Conservation (phyloP, 2,797 vertebrate species). For the Hipposideros larvatus region DNA sequence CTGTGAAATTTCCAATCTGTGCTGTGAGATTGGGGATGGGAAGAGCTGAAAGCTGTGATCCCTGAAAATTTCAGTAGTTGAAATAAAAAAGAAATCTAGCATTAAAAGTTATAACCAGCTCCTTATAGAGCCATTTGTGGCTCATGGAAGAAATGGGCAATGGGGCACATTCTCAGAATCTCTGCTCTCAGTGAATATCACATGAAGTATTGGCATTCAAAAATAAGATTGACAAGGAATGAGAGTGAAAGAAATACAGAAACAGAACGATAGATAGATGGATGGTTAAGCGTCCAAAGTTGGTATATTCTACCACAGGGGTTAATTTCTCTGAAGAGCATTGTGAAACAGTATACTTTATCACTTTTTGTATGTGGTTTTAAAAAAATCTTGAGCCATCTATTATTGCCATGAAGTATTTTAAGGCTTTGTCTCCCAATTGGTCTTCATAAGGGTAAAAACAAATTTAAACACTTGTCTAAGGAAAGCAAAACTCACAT, state of each 20-base stretch:
- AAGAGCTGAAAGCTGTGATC: background rate
- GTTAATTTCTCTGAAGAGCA: slow-evolving; percentile 35
- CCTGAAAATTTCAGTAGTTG: background rate
- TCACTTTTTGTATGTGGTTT: background rate
- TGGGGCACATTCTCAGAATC: background rate
- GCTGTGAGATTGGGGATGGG: background rate
- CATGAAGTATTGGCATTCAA: background rate
- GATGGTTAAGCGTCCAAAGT: background rate
- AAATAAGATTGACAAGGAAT: background rate
- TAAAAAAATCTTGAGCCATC: background rate
- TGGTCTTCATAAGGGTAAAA: background rate
- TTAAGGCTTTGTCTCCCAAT: background rate
- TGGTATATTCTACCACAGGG: background rate
- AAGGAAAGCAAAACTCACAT: background rate
- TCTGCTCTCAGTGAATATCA: background rate
- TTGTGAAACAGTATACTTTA: background rate
- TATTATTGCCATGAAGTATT: slow-evolving; percentile 5
- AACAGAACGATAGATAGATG: background rate
- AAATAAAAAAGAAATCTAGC: slow-evolving; percentile 37
- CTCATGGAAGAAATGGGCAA: background rate
- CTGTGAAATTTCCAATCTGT: background rate
- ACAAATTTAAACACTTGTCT: background rate
- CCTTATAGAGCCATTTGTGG: background rate
- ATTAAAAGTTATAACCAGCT: background rate
- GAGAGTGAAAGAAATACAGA: background rate